phyloP scores from a whole-genome alignment of 2,113 vertebrate genomes.

The Pterophyllum scalare region DNA sequence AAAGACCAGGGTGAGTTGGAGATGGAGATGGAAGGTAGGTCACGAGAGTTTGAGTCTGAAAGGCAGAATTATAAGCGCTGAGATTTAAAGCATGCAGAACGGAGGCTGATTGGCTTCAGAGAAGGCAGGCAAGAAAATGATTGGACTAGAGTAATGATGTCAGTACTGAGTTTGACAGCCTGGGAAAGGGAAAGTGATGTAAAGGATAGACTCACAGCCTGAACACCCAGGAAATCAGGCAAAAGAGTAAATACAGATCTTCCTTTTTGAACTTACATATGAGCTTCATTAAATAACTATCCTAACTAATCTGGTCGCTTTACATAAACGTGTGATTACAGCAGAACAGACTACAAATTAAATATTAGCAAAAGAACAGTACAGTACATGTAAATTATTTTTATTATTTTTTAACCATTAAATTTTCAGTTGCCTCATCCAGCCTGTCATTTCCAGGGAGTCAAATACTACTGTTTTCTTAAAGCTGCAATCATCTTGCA shows the following conservation, averaged over 20 bases:
- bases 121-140: background rate
- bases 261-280: background rate
- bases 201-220: background rate
- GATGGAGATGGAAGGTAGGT: background rate
- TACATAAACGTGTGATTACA: background rate
- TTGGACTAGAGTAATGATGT: background rate
- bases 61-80: background rate
- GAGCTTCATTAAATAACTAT: background rate
- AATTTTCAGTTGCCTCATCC: background rate
- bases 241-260: background rate
- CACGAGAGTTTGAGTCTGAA: background rate
- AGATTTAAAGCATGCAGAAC: background rate
- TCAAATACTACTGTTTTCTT: background rate
- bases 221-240: background rate
- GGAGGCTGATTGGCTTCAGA: background rate
- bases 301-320: background rate
- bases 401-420: background rate
- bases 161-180: background rate
- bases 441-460: background rate
- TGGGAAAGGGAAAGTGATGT: background rate
- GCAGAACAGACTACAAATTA: background rate
- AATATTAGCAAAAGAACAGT: background rate
- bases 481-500: background rate
- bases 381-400: background rate
- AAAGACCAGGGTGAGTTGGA: background rate